Evolutionary conservation across 2,888 invertebrate species (phyloP).

Genomic region (Drosophila maculinotata): DNA sequence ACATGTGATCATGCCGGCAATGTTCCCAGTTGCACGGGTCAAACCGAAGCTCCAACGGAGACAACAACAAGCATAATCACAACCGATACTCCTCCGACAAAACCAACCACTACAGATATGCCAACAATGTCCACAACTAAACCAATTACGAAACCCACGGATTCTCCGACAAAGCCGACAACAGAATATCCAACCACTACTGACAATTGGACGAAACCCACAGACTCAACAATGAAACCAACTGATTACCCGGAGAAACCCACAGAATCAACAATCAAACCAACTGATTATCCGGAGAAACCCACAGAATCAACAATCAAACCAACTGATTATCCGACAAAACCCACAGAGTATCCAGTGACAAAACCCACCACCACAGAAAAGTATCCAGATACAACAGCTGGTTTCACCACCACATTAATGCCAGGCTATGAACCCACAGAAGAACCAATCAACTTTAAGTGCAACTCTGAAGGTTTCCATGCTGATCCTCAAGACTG

Average conservation of each 20-base stretch:
- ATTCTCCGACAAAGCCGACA: slow-evolving; percentile 30
- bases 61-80: slow-evolving; percentile 34
- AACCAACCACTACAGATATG: slow-evolving; percentile 39
- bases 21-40: slow-evolving; percentile 78
- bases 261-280: slow-evolving; percentile 36
- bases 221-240: slow-evolving; percentile 29
- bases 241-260: slow-evolving; percentile 31
- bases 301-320: slow-evolving; percentile 43
- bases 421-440: slow-evolving; percentile 59
- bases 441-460: slow-evolving; percentile 67
- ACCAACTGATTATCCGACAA: slow-evolving; percentile 33
- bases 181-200: slow-evolving; percentile 32
- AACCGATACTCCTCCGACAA: slow-evolving; percentile 38
- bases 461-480: slow-evolving; percentile 85
- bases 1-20: slow-evolving; percentile 87
- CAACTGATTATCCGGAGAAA: slow-evolving; percentile 25
- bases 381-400: slow-evolving; percentile 34
- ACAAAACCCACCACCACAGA: slow-evolving; percentile 40
- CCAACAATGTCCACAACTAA: slow-evolving; percentile 34
- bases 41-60: slow-evolving; percentile 52
- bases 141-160: slow-evolving; percentile 33
- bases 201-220: slow-evolving; percentile 19
- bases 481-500: slow-evolving; percentile 86
- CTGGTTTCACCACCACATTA: slow-evolving; percentile 34
- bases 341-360: slow-evolving; percentile 34